phyloP scores from a whole-genome alignment of 2,888 invertebrate genomes.

The Nemurella pictetii region DNA sequence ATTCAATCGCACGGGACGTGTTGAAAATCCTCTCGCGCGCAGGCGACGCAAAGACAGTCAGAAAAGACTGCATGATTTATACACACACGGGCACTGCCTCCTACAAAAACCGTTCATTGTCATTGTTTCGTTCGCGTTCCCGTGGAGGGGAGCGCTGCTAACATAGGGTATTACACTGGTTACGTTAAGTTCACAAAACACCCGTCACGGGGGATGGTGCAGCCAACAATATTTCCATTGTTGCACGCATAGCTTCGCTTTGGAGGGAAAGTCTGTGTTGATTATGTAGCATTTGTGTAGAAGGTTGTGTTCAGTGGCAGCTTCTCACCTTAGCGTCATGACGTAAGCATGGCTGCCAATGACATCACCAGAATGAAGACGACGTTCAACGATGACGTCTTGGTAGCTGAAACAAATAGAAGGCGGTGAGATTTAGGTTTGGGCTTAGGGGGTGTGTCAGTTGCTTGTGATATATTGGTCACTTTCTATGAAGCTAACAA shows the following conservation, averaged over 20 bases:
- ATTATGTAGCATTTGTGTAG: conserved; percentile 30
- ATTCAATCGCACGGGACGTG: conserved; percentile 25
- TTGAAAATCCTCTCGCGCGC: conserved; percentile 1
- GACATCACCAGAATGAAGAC: conserved; percentile 27
- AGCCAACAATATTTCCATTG: neutral
- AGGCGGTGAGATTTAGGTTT: neutral
- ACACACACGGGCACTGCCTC: conserved; percentile 8
- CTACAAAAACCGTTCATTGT: neutral
- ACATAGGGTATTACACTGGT: conserved; percentile 15
- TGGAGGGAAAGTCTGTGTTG: conserved; percentile 25
- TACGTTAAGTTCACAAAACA: conserved; percentile 19
- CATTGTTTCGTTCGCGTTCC: conserved; percentile 14
- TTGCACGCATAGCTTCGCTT: neutral
- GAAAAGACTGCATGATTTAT: conserved; percentile 29
- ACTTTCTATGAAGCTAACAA: no score
- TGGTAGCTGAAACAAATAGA: conserved; percentile 3
- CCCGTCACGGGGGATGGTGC: neutral
- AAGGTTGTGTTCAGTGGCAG: neutral
- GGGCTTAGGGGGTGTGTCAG: no score
- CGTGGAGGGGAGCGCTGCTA: conserved; percentile 8
- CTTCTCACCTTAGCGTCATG: conserved; percentile 31
- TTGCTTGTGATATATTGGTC: no score
- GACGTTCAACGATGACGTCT: neutral
- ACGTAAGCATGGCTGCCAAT: conserved; percentile 7
- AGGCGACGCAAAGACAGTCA: conserved; percentile 7